phyloP scores from a whole-genome alignment of 2,888 invertebrate genomes.

The Apotomis capreana region DNA sequence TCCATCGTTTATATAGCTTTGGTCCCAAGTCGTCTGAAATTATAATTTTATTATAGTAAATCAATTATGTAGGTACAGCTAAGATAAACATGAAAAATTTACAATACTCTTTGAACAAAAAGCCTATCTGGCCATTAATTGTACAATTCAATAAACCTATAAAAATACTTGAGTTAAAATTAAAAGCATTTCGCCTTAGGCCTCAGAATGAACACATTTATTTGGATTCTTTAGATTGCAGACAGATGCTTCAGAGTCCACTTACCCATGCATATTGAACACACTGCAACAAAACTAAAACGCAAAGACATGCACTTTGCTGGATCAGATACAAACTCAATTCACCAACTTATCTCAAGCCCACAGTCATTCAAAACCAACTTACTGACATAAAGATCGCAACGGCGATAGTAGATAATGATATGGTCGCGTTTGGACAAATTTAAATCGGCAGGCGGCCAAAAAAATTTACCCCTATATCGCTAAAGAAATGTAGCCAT shows the following conservation, averaged over 20 bases:
- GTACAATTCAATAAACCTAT: too few relatives aligned
- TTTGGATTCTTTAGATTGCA: too few relatives aligned
- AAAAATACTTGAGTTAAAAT: too few relatives aligned
- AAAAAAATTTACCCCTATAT: constrained; percentile 2
- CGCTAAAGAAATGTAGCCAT: background rate
- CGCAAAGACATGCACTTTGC: constrained; percentile 28
- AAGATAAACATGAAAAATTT: too few relatives aligned
- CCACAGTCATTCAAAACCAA: constrained; percentile 38
- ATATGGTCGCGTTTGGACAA: constrained; percentile 16
- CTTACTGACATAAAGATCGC: constrained; percentile 36
- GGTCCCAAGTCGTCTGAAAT: too few relatives aligned
- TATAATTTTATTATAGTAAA: too few relatives aligned
- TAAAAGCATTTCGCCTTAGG: too few relatives aligned
- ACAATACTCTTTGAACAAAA: too few relatives aligned
- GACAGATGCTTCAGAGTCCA: background rate
- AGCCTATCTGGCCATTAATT: too few relatives aligned
- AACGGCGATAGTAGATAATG: constrained; percentile 31
- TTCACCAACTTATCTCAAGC: constrained; percentile 25
- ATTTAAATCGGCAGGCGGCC: constrained; percentile 5
- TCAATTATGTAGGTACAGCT: too few relatives aligned
- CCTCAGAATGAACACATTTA: too few relatives aligned
- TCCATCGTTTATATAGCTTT: too few relatives aligned
- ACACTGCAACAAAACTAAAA: constrained; percentile 9
- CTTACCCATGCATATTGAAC: background rate
- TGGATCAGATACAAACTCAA: constrained; percentile 31